Evolutionary conservation across 2,888 invertebrate species (phyloP), one percentile per base, ranked within the genome.

Genomic region (Dicyrtoma fusca): DNA sequence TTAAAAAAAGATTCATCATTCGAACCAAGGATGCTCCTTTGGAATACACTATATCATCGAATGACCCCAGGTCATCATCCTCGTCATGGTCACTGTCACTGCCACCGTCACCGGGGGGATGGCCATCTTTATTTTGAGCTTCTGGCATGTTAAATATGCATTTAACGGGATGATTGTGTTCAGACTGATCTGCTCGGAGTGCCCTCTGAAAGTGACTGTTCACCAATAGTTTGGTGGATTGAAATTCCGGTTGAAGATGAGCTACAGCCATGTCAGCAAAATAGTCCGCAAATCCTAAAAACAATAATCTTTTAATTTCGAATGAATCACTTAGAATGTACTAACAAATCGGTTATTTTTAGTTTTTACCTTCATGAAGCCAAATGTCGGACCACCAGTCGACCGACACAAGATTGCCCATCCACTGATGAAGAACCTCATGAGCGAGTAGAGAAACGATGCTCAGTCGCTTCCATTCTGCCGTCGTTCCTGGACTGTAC

Each of bases 381-480:
- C 64, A 64, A 64, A 64, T 51, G n/a, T 64, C 64, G 25, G 49
- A 19, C 45, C 45, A 51, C 26, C 26, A 64, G 17, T 64, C 64
- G 4, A 19, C 19, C 2, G 49, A 51, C 25, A 64, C 45, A 4
- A 64, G 23, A 25, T 64, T 64, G 2, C 64, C 64, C 26, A 64
- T 64, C 64, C 64, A 64, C 13, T 44, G 45, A 26, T 64, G 64
- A n/a, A 47, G 45, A 13, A 64, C 51, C 21, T 64, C 64, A 25
- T 64, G 64, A 51, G 64, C 64, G n/a, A 64, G 23, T 11, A 64
- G 49, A 5, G 64, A 51, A 23, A 25, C 14, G 3, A 45, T 49
- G n/a, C 25, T 64, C n/a, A 64, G 25, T 47, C 64, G 49, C 17
- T 64, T 64, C 64, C 64, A 64, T 25, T 64, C 64, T 1, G 64